A percentile compares a stretch with the other conserved stretches of the same genome.
Conservation (phyloP, 2,888 invertebrate genomes). For the Parthenolecanium corni region DNA sequence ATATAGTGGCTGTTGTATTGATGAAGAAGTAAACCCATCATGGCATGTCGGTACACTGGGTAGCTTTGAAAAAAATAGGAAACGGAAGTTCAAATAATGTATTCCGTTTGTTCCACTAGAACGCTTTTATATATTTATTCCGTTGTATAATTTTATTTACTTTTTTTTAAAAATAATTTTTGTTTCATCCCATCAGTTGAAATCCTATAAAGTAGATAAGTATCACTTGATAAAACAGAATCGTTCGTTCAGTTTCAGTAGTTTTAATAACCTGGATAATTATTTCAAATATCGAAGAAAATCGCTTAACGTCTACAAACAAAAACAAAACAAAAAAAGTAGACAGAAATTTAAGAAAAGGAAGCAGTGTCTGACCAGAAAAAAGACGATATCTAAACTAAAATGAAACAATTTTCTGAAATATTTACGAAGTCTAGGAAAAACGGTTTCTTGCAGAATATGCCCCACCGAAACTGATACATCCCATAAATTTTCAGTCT, state of each 20-base stretch:
- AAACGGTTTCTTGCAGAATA: too few species aligned
- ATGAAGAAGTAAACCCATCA: neutral
- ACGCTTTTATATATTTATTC: slow-evolving; percentile 15
- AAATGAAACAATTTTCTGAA: too few species aligned
- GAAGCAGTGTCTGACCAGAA: too few species aligned
- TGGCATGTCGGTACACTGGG: neutral
- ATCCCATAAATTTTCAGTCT: too few species aligned
- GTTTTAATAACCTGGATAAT: slow-evolving; percentile 21
- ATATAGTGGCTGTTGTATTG: too few species aligned
- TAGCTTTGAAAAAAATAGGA: slow-evolving; percentile 10
- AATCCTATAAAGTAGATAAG: slow-evolving; percentile 24
- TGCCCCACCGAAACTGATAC: too few species aligned
- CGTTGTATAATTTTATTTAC: slow-evolving; percentile 8
- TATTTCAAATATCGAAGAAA: slow-evolving; percentile 1
- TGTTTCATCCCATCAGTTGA: slow-evolving; percentile 5
- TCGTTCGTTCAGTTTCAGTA: slow-evolving; percentile 22
- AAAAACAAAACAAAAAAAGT: too few species aligned
- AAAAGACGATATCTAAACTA: too few species aligned
- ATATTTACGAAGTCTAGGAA: too few species aligned
- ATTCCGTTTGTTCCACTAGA: slow-evolving; percentile 10
- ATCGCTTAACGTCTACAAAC: too few species aligned
- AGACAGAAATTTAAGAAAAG: too few species aligned
- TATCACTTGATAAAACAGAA: slow-evolving; percentile 13
- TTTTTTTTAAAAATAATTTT: too few species aligned
- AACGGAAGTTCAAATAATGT: slow-evolving; percentile 25